Conservation (phyloP, 2,113 vertebrate genomes). For the Gracilinanus agilis region DNA sequence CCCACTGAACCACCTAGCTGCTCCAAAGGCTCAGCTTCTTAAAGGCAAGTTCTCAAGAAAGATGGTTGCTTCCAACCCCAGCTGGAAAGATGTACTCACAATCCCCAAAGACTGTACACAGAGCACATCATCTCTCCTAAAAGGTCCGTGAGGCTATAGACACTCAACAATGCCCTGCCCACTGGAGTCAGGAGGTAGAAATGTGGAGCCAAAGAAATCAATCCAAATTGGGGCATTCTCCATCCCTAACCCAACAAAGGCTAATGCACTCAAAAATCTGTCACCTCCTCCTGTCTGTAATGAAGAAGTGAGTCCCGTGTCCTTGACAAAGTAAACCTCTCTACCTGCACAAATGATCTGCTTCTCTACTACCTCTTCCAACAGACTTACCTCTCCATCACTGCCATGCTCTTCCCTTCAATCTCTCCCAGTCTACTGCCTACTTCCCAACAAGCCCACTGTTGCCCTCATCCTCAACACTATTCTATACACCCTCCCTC, state of each 20-base stretch:
- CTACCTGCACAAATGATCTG: not conserved
- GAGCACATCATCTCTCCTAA: too few species aligned
- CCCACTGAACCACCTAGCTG: too few species aligned
- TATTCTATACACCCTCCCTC: not conserved
- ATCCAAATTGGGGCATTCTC: not conserved
- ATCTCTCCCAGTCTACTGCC: too few species aligned
- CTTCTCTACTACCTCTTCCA: too few species aligned
- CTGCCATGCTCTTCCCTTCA: too few species aligned
- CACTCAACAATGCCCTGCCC: not conserved
- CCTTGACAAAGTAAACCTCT: not conserved
- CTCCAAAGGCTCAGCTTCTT: not conserved
- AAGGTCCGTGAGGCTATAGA: not conserved
- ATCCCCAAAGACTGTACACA: too few species aligned
- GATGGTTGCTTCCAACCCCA: not conserved
- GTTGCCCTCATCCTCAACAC: not conserved
- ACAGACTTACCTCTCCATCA: too few species aligned
- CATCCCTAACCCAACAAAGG: not conserved
- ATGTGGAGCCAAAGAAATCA: not conserved
- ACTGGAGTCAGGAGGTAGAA: not conserved
- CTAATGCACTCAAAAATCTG: too few species aligned
- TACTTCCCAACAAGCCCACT: too few species aligned
- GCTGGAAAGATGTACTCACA: too few species aligned
- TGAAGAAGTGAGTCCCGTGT: not conserved
- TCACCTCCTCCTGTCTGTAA: too few species aligned
- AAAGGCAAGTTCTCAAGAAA: too few species aligned